phyloP scores from a whole-genome alignment of 2,888 invertebrate species.

The Phasia obesa region DNA sequence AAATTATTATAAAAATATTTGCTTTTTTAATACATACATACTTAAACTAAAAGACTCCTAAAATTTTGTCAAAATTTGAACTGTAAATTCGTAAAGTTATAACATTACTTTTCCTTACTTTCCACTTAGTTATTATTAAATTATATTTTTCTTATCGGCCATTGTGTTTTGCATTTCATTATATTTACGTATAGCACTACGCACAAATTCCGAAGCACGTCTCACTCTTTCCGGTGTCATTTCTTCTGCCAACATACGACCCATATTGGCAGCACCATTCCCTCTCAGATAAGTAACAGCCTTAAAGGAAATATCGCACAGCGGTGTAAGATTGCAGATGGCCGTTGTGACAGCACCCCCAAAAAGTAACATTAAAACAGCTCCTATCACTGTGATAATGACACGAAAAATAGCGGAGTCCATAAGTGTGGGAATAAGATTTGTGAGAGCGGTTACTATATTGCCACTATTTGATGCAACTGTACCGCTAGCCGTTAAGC shows the following conservation, averaged over 20 bases:
- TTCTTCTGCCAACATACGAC: slow-evolving; percentile 79
- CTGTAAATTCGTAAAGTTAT: slow-evolving; percentile 11
- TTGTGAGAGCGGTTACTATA: slow-evolving; percentile 73
- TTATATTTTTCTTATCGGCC: slow-evolving; percentile 34
- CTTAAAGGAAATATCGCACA: slow-evolving; percentile 83
- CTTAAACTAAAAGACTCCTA: background rate
- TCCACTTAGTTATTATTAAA: slow-evolving; percentile 2
- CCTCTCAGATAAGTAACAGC: slow-evolving; percentile 78
- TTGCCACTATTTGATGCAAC: slow-evolving; percentile 69
- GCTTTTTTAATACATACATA: background rate
- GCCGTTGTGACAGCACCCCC: slow-evolving; percentile 84
- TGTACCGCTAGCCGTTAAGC: slow-evolving; percentile 68
- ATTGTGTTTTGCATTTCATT: slow-evolving; percentile 78
- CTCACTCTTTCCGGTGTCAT: slow-evolving; percentile 84
- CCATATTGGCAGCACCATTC: slow-evolving; percentile 75
- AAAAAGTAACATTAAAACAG: slow-evolving; percentile 82
- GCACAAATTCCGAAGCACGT: slow-evolving; percentile 83
- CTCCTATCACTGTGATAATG: slow-evolving; percentile 82
- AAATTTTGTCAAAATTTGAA: slow-evolving; percentile 55
- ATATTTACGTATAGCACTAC: slow-evolving; percentile 84
- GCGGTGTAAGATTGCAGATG: slow-evolving; percentile 84
- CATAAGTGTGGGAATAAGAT: slow-evolving; percentile 77
- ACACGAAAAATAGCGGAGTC: slow-evolving; percentile 82
- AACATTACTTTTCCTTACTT: background rate
- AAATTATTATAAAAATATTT: background rate